Evolutionary conservation across 2,113 vertebrate genomes (phyloP).

Genomic region (Himantopus leucocephalus): DNA sequence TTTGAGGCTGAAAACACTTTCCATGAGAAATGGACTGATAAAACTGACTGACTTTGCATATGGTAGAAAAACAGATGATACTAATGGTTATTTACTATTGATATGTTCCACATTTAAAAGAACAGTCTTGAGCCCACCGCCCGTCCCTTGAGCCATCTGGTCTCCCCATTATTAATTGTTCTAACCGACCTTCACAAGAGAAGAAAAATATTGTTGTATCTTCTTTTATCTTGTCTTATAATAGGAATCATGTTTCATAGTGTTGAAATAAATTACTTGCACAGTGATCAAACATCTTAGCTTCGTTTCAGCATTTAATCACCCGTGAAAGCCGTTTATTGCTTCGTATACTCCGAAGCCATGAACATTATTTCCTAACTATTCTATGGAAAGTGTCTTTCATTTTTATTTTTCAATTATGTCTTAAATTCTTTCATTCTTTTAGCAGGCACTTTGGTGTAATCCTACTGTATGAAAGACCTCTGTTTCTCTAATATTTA

Average conservation of each 20-base stretch:
- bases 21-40: neutral
- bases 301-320: conserved; percentile 64
- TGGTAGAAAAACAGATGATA: neutral
- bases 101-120: conserved; percentile 3
- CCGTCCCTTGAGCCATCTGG: conserved; percentile 26
- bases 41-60: conserved; percentile 30
- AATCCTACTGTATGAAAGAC: neutral
- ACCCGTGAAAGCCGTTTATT: conserved; percentile 56
- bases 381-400: conserved; percentile 42
- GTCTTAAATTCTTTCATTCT: neutral
- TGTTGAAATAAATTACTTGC: conserved; percentile 63
- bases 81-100: conserved; percentile 16
- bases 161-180: conserved; percentile 47
- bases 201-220: conserved; percentile 64
- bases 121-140: conserved; percentile 7
- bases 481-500: neutral
- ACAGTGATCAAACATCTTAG: conserved; percentile 57
- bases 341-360: conserved; percentile 48
- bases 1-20: neutral
- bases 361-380: conserved; percentile 51
- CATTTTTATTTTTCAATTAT: conserved; percentile 57
- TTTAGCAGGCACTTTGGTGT: neutral
- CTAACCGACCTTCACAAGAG: conserved; percentile 1
- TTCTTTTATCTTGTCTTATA: conserved; percentile 65
- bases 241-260: conserved; percentile 60